A percentile compares a stretch with the other conserved stretches of the same genome.
Conservation (phyloP, 2,113 vertebrate genomes). For the Empidonax alnorum region DNA sequence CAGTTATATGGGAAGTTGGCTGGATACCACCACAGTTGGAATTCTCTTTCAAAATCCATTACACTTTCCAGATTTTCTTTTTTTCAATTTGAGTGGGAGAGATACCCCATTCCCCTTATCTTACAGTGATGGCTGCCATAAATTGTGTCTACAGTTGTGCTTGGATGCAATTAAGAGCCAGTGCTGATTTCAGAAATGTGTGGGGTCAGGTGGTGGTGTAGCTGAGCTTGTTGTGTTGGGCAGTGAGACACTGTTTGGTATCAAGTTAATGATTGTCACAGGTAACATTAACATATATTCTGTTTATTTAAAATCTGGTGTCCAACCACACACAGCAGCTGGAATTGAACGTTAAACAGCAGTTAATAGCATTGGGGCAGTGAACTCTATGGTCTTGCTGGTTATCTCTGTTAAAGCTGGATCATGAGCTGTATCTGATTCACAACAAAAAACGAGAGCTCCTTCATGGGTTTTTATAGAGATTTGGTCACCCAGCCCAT, state of each 20-base stretch:
- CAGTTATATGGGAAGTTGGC: background rate
- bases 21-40: background rate
- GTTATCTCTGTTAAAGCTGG: background rate
- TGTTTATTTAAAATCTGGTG: background rate
- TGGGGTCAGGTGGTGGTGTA: background rate
- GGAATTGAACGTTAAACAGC: background rate
- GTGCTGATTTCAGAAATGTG: background rate
- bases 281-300: background rate
- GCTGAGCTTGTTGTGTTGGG: background rate
- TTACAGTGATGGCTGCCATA: background rate
- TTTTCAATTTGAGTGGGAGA: accelerated
- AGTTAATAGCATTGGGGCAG: background rate
- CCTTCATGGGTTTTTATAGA: background rate
- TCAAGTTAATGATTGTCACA: background rate
- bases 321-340: background rate
- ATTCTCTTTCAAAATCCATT: background rate
- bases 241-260: background rate
- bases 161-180: background rate
- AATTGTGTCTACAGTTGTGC: background rate
- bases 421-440: background rate
- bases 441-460: background rate
- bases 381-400: background rate
- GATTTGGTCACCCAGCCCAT: background rate
- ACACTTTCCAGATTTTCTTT: background rate
- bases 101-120: background rate